These are phyloP conservation scores for Epizoanthus rinbou DNA, from an alignment of 92 coral and sea anemone species.

Conservation along the genomic window DNA sequence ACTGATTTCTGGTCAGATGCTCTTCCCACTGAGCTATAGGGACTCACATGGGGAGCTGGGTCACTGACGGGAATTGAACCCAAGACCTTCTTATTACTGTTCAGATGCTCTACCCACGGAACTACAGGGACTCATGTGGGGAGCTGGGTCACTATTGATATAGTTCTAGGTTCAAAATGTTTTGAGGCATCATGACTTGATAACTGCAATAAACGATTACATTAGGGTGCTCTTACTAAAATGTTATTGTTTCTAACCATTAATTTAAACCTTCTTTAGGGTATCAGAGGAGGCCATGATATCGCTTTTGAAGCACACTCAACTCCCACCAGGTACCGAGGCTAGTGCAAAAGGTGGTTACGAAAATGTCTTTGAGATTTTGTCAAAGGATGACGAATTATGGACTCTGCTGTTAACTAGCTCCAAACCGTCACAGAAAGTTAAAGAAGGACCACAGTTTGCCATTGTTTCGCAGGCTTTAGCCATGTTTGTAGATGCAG, in stretches of 20 bases:
- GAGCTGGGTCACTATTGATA: too few relatives aligned
- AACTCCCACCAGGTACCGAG: not conserved
- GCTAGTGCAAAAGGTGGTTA: not conserved
- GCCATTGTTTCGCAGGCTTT: not conserved
- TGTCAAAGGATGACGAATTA: conserved; percentile 11
- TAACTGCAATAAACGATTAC: too few relatives aligned
- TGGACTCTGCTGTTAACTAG: not conserved
- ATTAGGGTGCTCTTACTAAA: too few relatives aligned
- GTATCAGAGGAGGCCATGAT: conserved; percentile 13
- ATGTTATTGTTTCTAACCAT: not conserved
- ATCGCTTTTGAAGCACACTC: conserved; percentile 2
- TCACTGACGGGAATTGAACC: too few relatives aligned
- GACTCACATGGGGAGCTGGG: too few relatives aligned
- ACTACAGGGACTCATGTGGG: too few relatives aligned
- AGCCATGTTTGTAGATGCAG: conserved; percentile 3
- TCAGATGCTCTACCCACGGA: too few relatives aligned
- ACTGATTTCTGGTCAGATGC: too few relatives aligned
- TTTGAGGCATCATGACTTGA: too few relatives aligned
- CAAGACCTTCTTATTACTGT: too few relatives aligned
- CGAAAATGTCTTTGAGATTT: conserved; percentile 9
- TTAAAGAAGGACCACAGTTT: conserved; percentile 8
- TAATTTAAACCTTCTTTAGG: not conserved
- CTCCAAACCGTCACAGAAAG: conserved; percentile 17
- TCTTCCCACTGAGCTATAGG: too few relatives aligned
- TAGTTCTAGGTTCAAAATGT: too few relatives aligned